phyloP scores from a whole-genome alignment of 1,140 invertebrate genomes.

The Planococcus citri region DNA sequence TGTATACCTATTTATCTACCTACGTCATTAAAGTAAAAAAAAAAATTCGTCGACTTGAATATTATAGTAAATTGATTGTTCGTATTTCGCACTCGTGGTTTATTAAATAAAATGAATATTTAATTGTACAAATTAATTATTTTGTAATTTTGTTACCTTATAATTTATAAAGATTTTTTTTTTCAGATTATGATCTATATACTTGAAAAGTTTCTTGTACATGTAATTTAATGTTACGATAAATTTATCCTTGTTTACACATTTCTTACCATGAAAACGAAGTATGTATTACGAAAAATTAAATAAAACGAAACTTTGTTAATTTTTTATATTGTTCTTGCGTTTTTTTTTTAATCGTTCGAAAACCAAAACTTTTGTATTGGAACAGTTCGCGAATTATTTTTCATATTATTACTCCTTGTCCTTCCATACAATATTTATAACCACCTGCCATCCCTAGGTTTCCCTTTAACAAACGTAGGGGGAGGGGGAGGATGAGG shows the following conservation, averaged over 20 bases:
- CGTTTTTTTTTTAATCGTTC: no score
- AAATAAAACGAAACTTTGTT: constrained; percentile 4
- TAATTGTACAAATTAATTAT: background rate
- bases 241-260: constrained; percentile 3
- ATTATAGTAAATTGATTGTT: background rate
- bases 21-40: no score
- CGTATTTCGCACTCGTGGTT: background rate
- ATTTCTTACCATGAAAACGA: constrained; percentile 3
- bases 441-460: background rate
- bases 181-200: background rate
- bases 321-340: background rate
- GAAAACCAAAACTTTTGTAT: no score
- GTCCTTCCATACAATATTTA: no score
- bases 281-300: background rate
- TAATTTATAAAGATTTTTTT: background rate
- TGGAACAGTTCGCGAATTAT: no score
- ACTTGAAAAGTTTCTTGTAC: background rate
- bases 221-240: background rate
- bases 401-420: no score
- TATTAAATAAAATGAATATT: background rate
- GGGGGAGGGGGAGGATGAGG: background rate
- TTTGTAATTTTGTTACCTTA: constrained; percentile 8
- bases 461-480: background rate
- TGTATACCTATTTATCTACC: no score
- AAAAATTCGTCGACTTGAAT: background rate